Evolutionary conservation across 2,113 vertebrate genomes (phyloP).

Genomic region (Ophthalmolycus amberensis): DNA sequence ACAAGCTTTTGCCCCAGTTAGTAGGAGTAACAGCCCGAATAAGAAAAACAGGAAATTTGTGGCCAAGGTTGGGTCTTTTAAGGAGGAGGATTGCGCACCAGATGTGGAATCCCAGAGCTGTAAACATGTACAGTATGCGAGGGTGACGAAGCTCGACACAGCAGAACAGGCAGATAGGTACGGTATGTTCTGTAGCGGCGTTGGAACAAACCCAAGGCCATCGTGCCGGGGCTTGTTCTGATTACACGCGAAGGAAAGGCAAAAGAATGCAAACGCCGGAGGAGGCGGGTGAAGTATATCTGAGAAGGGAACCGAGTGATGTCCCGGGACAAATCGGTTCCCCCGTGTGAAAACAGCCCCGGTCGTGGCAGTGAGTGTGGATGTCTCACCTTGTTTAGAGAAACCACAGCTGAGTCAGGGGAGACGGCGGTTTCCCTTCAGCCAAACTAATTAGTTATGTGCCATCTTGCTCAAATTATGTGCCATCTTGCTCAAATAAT

Average conservation of each 20-base stretch:
- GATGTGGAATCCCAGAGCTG: constrained; percentile 65
- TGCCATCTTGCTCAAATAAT: constrained; percentile 33
- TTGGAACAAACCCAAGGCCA: constrained; percentile 16
- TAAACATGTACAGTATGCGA: constrained; percentile 60
- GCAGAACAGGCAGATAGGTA: constrained; percentile 34
- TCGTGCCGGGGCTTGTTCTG: constrained; percentile 62
- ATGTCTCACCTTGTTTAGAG: constrained; percentile 50
- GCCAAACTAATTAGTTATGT: constrained; percentile 19
- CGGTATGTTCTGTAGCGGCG: constrained; percentile 7
- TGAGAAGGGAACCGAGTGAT: not conserved
- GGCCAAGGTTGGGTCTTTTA: constrained; percentile 54
- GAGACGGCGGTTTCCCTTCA: constrained; percentile 1
- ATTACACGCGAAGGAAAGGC: not conserved
- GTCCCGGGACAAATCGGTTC: not conserved
- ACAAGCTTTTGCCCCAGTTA: not conserved
- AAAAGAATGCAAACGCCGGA: constrained; percentile 1
- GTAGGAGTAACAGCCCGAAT: not conserved
- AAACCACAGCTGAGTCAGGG: constrained; percentile 53
- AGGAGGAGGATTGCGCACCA: constrained; percentile 51
- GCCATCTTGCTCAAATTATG: no score
- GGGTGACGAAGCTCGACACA: constrained; percentile 6
- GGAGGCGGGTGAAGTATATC: not conserved
- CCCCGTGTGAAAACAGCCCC: constrained; percentile 1
- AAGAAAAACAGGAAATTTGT: constrained; percentile 76
- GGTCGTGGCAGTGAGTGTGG: not conserved